Base-by-base conservation (phyloP, 2,797 vertebrate species). In the Smutsia temminckii region DNA sequence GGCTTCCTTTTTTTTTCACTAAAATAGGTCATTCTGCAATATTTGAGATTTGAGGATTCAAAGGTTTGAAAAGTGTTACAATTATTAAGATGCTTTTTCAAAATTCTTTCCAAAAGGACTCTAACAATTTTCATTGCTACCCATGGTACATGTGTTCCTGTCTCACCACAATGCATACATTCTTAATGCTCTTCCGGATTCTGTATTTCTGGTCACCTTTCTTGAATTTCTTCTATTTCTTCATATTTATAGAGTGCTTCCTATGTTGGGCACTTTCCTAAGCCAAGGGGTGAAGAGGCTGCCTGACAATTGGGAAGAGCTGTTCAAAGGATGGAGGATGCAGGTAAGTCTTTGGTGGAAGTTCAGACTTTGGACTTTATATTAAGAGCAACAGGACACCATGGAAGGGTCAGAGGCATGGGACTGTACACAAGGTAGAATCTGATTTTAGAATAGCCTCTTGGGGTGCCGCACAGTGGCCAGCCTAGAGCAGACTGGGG, bases 11-110 rank as follows among this genome's bases (percentile, higher is more conserved):
- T 66, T 37, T 49, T 55, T 29, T 29, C 10, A 49, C 59, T 79
- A 61, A 84, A n/a, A 75, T 18, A 68, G 92, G 32, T 71, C 93
- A 94, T 66, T 93, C 51, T 92, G n/a, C 64, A 95, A 85, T 63
- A 91, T 37, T 66, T 94, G 64, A 93, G 37, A 92, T 74, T 3
- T 78, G n/a, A 93, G 42, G 53, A 80, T 51, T 29, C 90, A 85
- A 85, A 69, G 32, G 6, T 59, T 64, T 51, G 8, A 80, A 63
- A 85, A 90, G 23, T 37, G n/a, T 42, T 93, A 69, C 1, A 1
- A 64, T 61, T 37, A 71, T 83, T 53, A 80, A n/a, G 42, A 57
- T 32, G 29, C 29, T 32, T 91, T 86, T 93, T 84, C 59, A 91
- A 92, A 51, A 57, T 51, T 40, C 71, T 81, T 94, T 64, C 86